Conservation (phyloP, 2,113 vertebrate genomes). For the Calyptomena viridis region DNA sequence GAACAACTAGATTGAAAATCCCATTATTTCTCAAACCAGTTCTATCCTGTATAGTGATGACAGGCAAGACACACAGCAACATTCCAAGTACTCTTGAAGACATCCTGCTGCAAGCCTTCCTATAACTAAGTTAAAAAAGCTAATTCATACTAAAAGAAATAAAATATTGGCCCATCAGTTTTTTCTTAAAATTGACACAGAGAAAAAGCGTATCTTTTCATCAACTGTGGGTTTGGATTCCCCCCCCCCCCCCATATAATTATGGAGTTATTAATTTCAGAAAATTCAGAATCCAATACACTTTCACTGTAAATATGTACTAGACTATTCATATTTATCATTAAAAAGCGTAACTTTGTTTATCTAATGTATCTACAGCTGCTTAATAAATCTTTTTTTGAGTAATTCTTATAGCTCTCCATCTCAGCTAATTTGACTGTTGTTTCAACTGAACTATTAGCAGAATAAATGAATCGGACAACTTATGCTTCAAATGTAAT, state of each 20-base stretch:
- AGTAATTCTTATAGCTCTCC: neutral
- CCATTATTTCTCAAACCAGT: neutral
- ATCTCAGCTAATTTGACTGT: neutral
- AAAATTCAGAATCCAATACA: neutral
- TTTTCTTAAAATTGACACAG: neutral
- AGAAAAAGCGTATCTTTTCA: neutral
- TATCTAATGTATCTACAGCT: neutral
- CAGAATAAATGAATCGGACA: neutral
- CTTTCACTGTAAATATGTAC: neutral
- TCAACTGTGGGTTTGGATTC: rapidly evolving
- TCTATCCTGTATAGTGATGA: neutral
- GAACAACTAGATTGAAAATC: neutral
- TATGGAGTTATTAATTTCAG: neutral
- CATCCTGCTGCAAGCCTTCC: neutral
- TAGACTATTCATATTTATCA: neutral
- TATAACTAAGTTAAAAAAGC: neutral
- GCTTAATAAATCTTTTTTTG: neutral
- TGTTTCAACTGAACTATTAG: neutral
- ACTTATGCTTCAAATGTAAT: neutral
- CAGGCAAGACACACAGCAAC: neutral
- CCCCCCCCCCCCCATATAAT: neutral
- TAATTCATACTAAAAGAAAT: neutral
- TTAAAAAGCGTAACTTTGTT: neutral
- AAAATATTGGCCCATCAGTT: neutral
- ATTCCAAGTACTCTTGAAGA: neutral